Evolutionary conservation across 1,140 invertebrate species (phyloP), one percentile per base, ranked within the genome.

Genomic region (Tyrophagus putrescentiae): DNA sequence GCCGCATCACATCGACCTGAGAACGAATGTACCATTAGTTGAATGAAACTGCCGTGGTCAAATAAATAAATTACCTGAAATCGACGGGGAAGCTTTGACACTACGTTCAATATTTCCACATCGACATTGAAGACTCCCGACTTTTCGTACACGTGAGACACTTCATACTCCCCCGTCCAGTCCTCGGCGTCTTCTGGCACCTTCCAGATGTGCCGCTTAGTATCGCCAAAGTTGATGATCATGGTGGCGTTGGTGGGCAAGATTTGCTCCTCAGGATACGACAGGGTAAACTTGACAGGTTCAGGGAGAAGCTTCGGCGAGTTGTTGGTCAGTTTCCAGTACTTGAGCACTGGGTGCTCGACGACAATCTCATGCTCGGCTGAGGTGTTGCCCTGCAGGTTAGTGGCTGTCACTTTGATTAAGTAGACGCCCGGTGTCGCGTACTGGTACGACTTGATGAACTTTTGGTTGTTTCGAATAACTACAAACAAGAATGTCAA

Each of bases 171-270:
- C 5, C 62, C 60, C 50, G 60, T 36, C 16, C 64, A 64, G 41
- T 64, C 54, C 25, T 18, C 61, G 27, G 21, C 23, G 23, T 44
- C 28, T 41, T 67, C 67, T 9, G 65, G 65, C 53, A 68, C 57
- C 32, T 59, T 59, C 66, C 65, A 67, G 18, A 64, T 62, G 25
- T 57, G 52, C 9, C 52, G 57, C 45, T 61, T 60, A 11, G 64
- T 64, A 57, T 68, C 67, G 25, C 67, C 67, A 57, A 67, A 68
- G 32, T 60, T 60, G 29, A 68, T 63, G 1, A 60, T 25, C 27
- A 60, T 61, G 21, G 63, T 67, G n/a, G 63, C 66, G 64, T 68
- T 67, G 1, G 67, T 66, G n/a, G 67, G 67, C 25, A 68, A 57
- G 23, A 45, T 52, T 4, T 60, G 44, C 23, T 65, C 65, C 6